A percentile compares a stretch with the other conserved stretches of the same genome.
These are phyloP conservation scores for Drosophila repleta DNA, from an alignment of 1,140 invertebrate species.

Conservation along the genomic window DNA sequence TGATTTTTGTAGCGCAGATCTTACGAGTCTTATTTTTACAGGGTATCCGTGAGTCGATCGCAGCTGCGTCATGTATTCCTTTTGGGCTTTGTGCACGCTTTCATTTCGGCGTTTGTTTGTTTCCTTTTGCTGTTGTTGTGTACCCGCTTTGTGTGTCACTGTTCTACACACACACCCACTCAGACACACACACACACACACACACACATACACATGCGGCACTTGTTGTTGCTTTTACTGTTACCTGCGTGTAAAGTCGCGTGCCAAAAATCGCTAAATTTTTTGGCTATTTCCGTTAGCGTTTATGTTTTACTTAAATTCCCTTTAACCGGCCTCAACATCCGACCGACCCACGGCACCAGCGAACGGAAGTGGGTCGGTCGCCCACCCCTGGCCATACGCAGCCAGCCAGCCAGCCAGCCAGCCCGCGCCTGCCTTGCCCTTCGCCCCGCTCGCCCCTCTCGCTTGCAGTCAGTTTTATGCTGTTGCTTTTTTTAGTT, in stretches of 20 bases:
- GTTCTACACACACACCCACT: constrained; percentile 38
- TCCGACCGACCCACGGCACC: constrained; percentile 42
- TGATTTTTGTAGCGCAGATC: too few relatives aligned
- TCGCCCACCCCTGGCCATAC: background rate
- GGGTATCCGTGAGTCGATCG: background rate
- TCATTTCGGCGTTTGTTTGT: constrained; percentile 23
- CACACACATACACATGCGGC: constrained; percentile 1
- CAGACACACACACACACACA: constrained; percentile 24
- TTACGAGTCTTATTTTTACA: background rate
- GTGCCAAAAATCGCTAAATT: constrained; percentile 73
- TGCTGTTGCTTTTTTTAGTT: constrained; percentile 71
- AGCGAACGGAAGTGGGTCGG: constrained; percentile 25
- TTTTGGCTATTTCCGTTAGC: constrained; percentile 76
- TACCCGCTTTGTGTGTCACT: constrained; percentile 60
- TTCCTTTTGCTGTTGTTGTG: constrained; percentile 29
- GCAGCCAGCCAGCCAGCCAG: background rate
- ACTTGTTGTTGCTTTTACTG: constrained; percentile 31
- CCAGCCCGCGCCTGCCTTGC: constrained; percentile 2
- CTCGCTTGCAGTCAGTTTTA: constrained; percentile 40
- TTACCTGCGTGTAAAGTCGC: constrained; percentile 66
- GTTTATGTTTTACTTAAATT: constrained; percentile 82
- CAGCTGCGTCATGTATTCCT: constrained; percentile 2
- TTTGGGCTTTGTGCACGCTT: constrained; percentile 52
- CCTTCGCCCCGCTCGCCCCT: too few relatives aligned
- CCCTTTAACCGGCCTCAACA: constrained; percentile 78